Evolutionary conservation across 2,888 invertebrate genomes (phyloP), one percentile per base, ranked within the genome.

Genomic region (Lepidocyrtoides sp.): DNA sequence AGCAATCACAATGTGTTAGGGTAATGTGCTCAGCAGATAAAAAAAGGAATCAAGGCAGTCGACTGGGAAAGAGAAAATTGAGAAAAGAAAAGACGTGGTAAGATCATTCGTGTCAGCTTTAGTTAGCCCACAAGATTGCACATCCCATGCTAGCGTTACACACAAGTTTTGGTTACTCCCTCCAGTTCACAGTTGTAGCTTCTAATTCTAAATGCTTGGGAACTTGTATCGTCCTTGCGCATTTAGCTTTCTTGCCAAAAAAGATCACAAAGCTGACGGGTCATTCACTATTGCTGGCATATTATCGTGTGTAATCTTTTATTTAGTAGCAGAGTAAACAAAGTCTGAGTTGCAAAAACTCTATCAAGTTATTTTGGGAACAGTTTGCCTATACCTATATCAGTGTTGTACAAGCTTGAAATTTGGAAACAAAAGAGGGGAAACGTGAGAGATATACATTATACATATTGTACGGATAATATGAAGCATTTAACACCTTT

Each of bases 81-180:
- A 48, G n/a, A 20, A 60, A 60, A 60, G 60, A 60, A 26, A 60
- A 26, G 8, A 10, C 60, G 5, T 4, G 60, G 26, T 26, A 60
- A 26, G 26, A 60, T 60, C 23, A 60, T 60, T 72, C 79, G 54
- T 54, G 79, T 79, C 79, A 79, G 48, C 79, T 54, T 54, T 54
- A 51, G 79, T 79, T 79, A 79, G 23, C 17, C 79, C 12, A 29
- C 79, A 26, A 54, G n/a, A 29, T 32, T 79, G 51, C 23, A 51
- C 54, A 54, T 79, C 26, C 23, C 26, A 26, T 60, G 3, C 20
- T 2, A 57, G 20, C 20, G 20, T 48, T 57, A 48, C 48, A 14
- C 48, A 2, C 14, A n/a, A 10, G 3, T 48, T 14, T 12, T 48
- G n/a, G 14, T 48, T 10, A 14, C 48, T 48, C 48, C 12, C 12